Evolutionary conservation across 2,797 vertebrate genomes (phyloP).

Genomic region (Ctenopoma kingsleyae): DNA sequence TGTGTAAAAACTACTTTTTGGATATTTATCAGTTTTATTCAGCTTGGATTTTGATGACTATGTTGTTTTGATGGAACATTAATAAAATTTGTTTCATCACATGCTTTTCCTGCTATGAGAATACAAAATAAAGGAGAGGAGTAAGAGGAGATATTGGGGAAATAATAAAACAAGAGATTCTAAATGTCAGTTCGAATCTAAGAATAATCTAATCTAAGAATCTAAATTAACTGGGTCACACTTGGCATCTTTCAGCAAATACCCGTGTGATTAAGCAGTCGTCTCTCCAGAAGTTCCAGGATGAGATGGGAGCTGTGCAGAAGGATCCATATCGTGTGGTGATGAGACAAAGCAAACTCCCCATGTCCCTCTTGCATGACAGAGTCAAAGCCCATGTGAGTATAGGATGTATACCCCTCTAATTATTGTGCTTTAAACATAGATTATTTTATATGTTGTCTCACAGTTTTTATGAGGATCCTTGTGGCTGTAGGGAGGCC

Average conservation of each 20-base stretch:
- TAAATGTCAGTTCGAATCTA: not conserved
- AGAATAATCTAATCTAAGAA: no score
- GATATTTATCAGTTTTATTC: no score
- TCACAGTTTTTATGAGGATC: not conserved
- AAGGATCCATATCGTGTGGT: slow-evolving; percentile 96
- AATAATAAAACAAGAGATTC: not conserved
- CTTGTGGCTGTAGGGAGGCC: not conserved
- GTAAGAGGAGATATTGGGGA: not conserved
- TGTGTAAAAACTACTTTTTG: no score
- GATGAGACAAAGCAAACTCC: slow-evolving; percentile 95
- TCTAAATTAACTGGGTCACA: not conserved
- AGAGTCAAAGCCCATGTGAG: slow-evolving; percentile 94
- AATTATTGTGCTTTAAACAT: not conserved
- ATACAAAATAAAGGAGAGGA: no score
- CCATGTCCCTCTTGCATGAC: slow-evolving; percentile 95
- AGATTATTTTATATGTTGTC: not conserved
- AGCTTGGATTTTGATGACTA: no score
- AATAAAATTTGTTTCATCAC: no score
- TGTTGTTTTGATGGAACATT: no score
- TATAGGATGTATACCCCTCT: slow-evolving; percentile 38
- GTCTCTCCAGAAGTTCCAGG: slow-evolving; percentile 96
- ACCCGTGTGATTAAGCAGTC: slow-evolving; percentile 98
- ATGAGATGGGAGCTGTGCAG: slow-evolving; percentile 93
- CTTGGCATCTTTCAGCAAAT: slow-evolving; percentile 86
- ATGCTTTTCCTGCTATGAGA: no score